Evolutionary conservation across 2,797 vertebrate genomes (phyloP), one percentile per base, ranked within the genome.

Genomic region (Argya squamiceps): DNA sequence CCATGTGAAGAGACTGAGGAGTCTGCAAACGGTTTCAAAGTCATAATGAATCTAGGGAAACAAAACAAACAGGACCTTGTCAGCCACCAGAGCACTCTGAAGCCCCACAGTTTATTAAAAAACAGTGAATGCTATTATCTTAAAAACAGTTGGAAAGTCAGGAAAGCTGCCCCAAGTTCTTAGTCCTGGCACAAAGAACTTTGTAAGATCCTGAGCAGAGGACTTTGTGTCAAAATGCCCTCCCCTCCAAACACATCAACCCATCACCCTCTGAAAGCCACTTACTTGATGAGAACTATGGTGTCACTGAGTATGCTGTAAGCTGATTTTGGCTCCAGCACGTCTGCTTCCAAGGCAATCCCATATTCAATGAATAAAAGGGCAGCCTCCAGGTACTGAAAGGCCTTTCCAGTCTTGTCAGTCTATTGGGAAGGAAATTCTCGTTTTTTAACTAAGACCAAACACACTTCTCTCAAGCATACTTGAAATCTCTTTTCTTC

Each of bases 341-440:
- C 97, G 58, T 99, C 98, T 0, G 97, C 97, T 91, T 99, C 99
- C 98, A 99, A 98, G 80, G 99, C 98, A 37, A 99, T 98, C 53
- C 99, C 99, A 4, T 98, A 99, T 94, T 99, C 99, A 16, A 99
- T 98, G 50, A 99, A 99, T 82, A 97, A 98, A 98, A 99, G 98
- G 88, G 98, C 98, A 2, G 99, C 99, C 59, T 99, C 99, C 96
- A 99, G 95, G 97, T 99, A 99, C 95, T 97, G 98, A 86, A 99
- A 98, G 27, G 99, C 99, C 97, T 99, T 99, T 39, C 92, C 98
- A 77, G 98, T 97, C 95, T 99, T 99, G 97, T 99, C 98, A 0
- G 97, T 96, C 99, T 99, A 71, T 60, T 86, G 56, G 71, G 67
- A 81, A 96, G 62, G 96, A 80, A 78, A 71, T 3, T 5, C 37